phyloP scores from a whole-genome alignment of 2,888 invertebrate species.

The Ennomos quercinarius region DNA sequence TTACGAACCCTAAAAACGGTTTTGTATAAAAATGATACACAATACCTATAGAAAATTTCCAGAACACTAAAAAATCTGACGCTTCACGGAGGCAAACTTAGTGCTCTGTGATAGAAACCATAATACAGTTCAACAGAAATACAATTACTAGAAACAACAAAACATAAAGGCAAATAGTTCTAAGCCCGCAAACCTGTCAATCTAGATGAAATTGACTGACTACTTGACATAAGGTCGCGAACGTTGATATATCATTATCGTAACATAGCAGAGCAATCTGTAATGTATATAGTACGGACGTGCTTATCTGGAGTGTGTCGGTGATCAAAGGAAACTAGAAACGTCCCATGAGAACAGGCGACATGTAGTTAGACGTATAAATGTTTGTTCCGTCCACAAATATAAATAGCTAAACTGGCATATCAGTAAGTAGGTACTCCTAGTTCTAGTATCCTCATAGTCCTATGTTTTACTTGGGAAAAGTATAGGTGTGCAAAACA shows the following conservation, averaged over 20 bases:
- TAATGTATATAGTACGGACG: conserved; percentile 7
- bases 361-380: not conserved
- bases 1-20: too few relatives aligned
- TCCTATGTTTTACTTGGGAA: too few relatives aligned
- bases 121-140: too few relatives aligned
- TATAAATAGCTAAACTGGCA: not conserved
- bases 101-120: too few relatives aligned
- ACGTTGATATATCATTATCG: conserved; percentile 23
- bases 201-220: not conserved
- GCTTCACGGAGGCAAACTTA: too few relatives aligned
- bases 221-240: conserved; percentile 6
- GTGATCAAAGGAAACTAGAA: conserved; percentile 20
- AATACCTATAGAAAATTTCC: too few relatives aligned
- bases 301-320: conserved; percentile 6
- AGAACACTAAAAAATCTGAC: too few relatives aligned
- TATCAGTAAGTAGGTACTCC: not conserved
- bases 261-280: conserved; percentile 4
- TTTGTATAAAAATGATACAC: too few relatives aligned
- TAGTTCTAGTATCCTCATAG: too few relatives aligned
- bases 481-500: too few relatives aligned
- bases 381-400: not conserved
- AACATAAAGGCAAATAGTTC: too few relatives aligned
- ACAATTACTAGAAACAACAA: too few relatives aligned
- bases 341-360: conserved; percentile 2
- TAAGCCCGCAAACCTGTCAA: not conserved